These are phyloP conservation scores for Orthonevra nobilis DNA, from an alignment of 2,888 invertebrate species.

Conservation along the genomic window DNA sequence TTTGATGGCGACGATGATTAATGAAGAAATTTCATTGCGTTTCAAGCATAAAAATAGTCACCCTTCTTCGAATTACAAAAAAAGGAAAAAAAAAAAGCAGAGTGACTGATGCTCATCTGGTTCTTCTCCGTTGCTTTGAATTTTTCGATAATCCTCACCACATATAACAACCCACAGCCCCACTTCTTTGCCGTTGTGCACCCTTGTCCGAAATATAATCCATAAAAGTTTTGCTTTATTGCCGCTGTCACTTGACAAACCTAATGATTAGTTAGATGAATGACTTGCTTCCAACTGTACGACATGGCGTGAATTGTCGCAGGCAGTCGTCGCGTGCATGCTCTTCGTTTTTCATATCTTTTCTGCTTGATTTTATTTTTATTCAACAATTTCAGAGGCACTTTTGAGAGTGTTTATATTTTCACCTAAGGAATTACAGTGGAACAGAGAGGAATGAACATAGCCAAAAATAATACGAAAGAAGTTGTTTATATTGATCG, in stretches of 20 bases:
- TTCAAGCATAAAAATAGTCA: conserved; percentile 60
- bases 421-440: no score
- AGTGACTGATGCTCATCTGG: conserved; percentile 50
- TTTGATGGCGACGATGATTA: conserved; percentile 69
- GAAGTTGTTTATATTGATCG: no score
- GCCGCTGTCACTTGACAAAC: conserved; percentile 66
- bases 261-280: conserved; percentile 71
- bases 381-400: conserved; percentile 10
- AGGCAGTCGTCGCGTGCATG: neutral
- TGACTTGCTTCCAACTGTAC: conserved; percentile 63
- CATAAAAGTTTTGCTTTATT: conserved; percentile 61
- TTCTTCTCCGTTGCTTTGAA: conserved; percentile 5
- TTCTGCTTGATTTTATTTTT: neutral
- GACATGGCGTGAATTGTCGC: conserved; percentile 63
- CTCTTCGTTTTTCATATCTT: no score
- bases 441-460: neutral
- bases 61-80: no score
- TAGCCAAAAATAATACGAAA: no score
- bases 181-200: neutral
- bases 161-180: conserved; percentile 1
- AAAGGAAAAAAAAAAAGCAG: no score
- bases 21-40: conserved; percentile 65
- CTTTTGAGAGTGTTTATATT: no score
- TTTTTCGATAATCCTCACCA: conserved; percentile 25
- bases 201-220: conserved; percentile 38